These are phyloP conservation scores for Masnerella sp. DNA, from an alignment of 2,888 invertebrate genomes.

Conservation along the genomic window DNA sequence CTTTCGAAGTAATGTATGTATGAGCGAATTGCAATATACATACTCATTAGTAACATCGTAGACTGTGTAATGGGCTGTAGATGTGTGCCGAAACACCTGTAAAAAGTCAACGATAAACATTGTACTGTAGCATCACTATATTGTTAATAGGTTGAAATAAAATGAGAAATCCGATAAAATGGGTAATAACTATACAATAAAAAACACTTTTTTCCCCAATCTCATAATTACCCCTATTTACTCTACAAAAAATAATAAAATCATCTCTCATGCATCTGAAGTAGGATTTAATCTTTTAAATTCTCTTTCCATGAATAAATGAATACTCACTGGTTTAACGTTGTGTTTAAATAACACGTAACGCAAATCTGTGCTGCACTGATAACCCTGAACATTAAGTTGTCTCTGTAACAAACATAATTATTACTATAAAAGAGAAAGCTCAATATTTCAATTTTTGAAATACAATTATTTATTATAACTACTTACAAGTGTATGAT, in stretches of 20 bases:
- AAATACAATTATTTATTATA: too few relatives aligned
- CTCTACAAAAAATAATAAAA: not conserved
- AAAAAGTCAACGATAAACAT: constrained; percentile 71
- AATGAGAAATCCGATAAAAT: too few relatives aligned
- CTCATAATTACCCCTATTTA: not conserved
- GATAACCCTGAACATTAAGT: constrained; percentile 91
- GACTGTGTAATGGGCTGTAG: constrained; percentile 92
- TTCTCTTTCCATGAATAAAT: too few relatives aligned
- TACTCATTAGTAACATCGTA: constrained; percentile 95
- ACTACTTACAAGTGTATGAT: constrained; percentile 88
- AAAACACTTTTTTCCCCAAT: too few relatives aligned
- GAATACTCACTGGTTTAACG: constrained; percentile 87
- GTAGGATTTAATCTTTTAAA: not conserved
- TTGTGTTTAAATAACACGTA: constrained; percentile 94
- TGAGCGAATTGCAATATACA: constrained; percentile 77
- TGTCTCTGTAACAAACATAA: constrained; percentile 83
- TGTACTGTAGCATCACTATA: too few relatives aligned
- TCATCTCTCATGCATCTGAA: too few relatives aligned
- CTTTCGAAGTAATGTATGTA: too few relatives aligned
- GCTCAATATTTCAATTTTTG: too few relatives aligned
- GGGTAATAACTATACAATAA: too few relatives aligned
- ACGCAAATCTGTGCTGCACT: constrained; percentile 90
- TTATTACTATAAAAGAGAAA: too few relatives aligned
- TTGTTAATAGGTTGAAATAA: too few relatives aligned
- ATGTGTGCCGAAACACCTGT: constrained; percentile 91